Evolutionary conservation across 2,888 invertebrate genomes (phyloP).

Genomic region (Polydesmus complanatus): DNA sequence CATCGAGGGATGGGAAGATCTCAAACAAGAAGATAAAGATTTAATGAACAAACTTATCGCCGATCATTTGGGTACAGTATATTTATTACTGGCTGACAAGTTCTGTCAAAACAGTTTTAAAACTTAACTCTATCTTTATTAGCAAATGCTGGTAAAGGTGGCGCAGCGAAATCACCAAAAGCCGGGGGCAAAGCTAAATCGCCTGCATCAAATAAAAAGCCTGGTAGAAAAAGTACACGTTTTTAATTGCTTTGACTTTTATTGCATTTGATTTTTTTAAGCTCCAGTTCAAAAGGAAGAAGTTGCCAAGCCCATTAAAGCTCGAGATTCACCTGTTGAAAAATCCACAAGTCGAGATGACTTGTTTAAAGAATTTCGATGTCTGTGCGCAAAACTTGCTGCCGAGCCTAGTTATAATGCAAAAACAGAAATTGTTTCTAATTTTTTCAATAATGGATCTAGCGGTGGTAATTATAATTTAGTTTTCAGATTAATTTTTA

Average conservation of each 20-base stretch:
- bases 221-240: no score
- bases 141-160: background rate
- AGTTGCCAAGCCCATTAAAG: background rate
- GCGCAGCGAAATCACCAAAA: background rate
- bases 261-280: no score
- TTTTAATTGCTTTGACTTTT: no score
- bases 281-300: no score
- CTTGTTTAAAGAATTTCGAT: conserved; percentile 58
- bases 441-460: conserved; percentile 46
- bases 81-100: background rate
- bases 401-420: conserved; percentile 62
- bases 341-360: conserved; percentile 45
- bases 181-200: background rate
- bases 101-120: background rate
- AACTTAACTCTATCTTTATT: background rate
- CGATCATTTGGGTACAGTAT: conserved; percentile 27
- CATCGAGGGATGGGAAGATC: conserved; percentile 56
- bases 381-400: conserved; percentile 61
- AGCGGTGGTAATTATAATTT: conserved; percentile 27
- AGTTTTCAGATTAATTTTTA: background rate
- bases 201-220: background rate
- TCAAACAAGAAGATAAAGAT: conserved; percentile 52
- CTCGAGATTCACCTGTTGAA: conserved; percentile 4
- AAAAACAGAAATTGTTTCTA: conserved; percentile 58
- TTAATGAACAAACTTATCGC: conserved; percentile 47